A percentile compares a stretch with the other conserved stretches of the same genome.
Conservation (phyloP, 2,797 vertebrate species). For the Xenopus petersii region DNA sequence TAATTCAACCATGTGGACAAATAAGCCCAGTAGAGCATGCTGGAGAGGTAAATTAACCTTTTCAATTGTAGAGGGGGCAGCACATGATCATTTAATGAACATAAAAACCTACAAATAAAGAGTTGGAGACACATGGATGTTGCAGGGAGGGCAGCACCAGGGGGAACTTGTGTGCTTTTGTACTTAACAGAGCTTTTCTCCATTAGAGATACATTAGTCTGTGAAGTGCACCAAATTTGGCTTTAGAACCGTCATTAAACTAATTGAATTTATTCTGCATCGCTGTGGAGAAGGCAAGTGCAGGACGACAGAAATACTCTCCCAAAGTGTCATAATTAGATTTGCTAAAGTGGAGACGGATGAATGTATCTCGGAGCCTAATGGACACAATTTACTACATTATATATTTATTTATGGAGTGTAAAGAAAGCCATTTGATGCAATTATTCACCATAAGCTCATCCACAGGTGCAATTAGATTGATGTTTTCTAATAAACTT, state of each 20-base stretch:
- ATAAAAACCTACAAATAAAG: too few species aligned
- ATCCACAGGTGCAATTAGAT: background rate
- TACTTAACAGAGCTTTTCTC: constrained; percentile 38
- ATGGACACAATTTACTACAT: constrained; percentile 23
- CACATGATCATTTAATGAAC: too few species aligned
- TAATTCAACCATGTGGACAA: too few species aligned
- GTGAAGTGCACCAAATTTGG: constrained; percentile 29
- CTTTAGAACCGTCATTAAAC: constrained; percentile 21
- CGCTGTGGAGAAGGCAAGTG: background rate
- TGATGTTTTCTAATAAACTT: background rate
- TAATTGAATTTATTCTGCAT: constrained; percentile 15
- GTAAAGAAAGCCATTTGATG: constrained; percentile 24
- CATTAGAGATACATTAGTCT: constrained; percentile 41
- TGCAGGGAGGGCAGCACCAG: too few species aligned
- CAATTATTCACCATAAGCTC: constrained; percentile 24
- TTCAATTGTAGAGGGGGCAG: too few species aligned
- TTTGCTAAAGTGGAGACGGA: constrained; percentile 38
- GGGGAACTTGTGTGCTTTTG: background rate
- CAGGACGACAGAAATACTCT: constrained; percentile 3
- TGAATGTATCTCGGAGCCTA: constrained; percentile 16
- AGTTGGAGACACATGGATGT: too few species aligned
- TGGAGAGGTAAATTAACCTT: too few species aligned
- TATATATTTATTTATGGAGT: constrained; percentile 24
- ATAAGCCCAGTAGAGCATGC: too few species aligned
- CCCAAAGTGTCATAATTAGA: constrained; percentile 41